Evolutionary conservation across 2,113 vertebrate genomes (phyloP), one percentile per base, ranked within the genome.

Genomic region (Bagarius yarrelli): DNA sequence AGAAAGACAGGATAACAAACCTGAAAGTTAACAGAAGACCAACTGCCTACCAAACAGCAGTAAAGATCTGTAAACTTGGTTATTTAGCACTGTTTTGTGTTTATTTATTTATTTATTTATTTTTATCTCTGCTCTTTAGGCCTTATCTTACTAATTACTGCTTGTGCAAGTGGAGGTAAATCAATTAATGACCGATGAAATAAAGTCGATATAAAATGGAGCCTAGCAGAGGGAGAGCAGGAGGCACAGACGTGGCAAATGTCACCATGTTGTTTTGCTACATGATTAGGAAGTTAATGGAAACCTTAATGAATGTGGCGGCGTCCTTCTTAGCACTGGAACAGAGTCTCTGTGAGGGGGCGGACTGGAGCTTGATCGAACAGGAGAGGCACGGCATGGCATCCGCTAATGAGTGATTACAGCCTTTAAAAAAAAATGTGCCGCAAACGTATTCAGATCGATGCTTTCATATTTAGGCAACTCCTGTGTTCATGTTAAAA

Each of bases 201-300:
- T 88, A 78, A 88, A 83, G 76, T 81, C 47, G 59, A 63, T 40
- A 64, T 52, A 77, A 77, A 64, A 64, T 55, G 83, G 55, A 80
- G 73, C 81, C 79, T 76, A 34, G 44, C 14, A 60, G 13, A 66
- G 73, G 36, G 5, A 76, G n/a, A 81, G 81, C 52, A n/a, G 75
- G 75, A 77, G 74, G 74, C 50, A 47, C 23, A 61, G 19, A 70
- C 52, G 18, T 30, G 30, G 53, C 59, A 55, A 88, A 86, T 32
- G 5, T 56, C 78, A 84, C 81, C 50, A 18, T 19, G 79, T 74
- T 61, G 73, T 61, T 80, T 79, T 60, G 75, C 82, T 57, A 30
- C 77, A 81, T 87, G 84, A 90, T 90, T 89, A 89, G 80, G 61
- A 60, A 85, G 81, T 87, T 91, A 90, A 91, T 90, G 88, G 87